Evolutionary conservation across 2,113 vertebrate species (phyloP).

Genomic region (Turdus rufiventris): DNA sequence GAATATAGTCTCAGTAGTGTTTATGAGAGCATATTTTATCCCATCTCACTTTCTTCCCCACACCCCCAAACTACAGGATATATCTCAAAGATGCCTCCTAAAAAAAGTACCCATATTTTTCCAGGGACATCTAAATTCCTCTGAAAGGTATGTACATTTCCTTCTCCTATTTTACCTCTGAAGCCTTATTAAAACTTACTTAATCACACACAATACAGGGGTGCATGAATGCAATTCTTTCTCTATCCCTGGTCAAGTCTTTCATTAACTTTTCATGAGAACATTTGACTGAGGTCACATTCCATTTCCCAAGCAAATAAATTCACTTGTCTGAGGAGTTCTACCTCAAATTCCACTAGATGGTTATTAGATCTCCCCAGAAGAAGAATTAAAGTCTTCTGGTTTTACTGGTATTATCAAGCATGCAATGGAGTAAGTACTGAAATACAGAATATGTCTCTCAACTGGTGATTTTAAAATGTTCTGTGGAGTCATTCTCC

Average conservation of each 20-base stretch:
- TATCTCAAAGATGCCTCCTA: background rate
- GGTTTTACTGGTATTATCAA: background rate
- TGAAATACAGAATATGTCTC: background rate
- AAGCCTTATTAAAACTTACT: background rate
- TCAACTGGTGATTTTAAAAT: background rate
- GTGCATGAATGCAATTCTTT: background rate
- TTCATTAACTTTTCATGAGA: background rate
- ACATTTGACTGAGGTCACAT: background rate
- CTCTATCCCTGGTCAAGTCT: background rate
- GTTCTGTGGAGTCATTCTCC: background rate
- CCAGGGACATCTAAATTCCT: background rate
- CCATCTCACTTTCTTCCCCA: background rate
- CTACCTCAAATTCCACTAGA: background rate
- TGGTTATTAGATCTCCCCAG: background rate
- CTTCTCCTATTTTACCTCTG: background rate
- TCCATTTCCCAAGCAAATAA: background rate
- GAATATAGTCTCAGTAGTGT: background rate
- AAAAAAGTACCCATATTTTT: background rate
- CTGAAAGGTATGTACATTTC: background rate
- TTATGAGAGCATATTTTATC: background rate
- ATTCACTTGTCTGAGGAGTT: background rate
- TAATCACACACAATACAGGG: background rate
- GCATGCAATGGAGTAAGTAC: background rate
- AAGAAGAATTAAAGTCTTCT: background rate
- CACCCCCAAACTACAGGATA: background rate